Percentiles rank a stretch among this genome's conserved stretches.
Evolutionary conservation across 2,113 vertebrate species (phyloP).

Genomic region (Hyla sarda): DNA sequence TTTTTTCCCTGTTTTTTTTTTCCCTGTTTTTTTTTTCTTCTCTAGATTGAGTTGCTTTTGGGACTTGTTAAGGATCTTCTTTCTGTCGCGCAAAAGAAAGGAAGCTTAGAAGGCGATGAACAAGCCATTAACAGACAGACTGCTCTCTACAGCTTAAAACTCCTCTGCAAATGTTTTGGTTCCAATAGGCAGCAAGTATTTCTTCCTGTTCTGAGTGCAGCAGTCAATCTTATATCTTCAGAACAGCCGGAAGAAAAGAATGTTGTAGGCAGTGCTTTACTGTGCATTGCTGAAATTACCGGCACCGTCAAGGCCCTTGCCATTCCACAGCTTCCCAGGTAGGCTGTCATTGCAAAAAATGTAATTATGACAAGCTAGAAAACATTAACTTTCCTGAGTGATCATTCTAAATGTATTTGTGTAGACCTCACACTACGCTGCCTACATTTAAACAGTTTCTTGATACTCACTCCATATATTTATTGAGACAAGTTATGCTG

Average conservation of each 20-base stretch:
- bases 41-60: conserved; percentile 81
- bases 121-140: conserved; percentile 92
- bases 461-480: too few relatives aligned
- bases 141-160: conserved; percentile 91
- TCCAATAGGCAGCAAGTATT: conserved; percentile 75
- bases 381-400: too few relatives aligned
- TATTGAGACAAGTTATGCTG: too few relatives aligned
- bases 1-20: too few relatives aligned
- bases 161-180: conserved; percentile 91
- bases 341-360: too few relatives aligned
- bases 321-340: conserved; percentile 93
- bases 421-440: too few relatives aligned
- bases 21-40: neutral
- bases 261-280: conserved; percentile 87
- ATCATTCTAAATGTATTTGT: too few relatives aligned
- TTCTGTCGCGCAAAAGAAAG: conserved; percentile 72
- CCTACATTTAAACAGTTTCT: too few relatives aligned
- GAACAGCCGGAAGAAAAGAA: conserved; percentile 85
- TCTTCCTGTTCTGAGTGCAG: conserved; percentile 77
- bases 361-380: too few relatives aligned
- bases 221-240: conserved; percentile 74
- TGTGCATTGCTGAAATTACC: conserved; percentile 89
- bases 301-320: conserved; percentile 79
- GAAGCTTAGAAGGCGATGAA: conserved; percentile 76
- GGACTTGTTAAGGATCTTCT: conserved; percentile 82